Conservation (phyloP, 2,888 invertebrate species). For the Torymus aiolomorphi region DNA sequence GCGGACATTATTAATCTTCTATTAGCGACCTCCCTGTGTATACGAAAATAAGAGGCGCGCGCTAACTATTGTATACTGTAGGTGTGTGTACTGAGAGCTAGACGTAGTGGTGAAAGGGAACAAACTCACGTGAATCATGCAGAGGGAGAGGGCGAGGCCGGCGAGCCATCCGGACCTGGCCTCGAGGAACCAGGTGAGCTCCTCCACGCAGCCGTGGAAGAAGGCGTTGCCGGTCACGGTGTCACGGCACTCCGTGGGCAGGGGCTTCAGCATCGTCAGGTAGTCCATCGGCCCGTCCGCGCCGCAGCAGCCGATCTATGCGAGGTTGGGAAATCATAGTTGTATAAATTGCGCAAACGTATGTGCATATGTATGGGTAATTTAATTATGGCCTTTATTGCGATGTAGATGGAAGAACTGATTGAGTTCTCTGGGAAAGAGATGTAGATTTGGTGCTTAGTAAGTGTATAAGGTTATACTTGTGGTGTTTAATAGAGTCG, state of each 20-base stretch:
- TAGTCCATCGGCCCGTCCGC: slow-evolving; percentile 92
- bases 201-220: slow-evolving; percentile 91
- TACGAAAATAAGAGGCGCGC: too few relatives aligned
- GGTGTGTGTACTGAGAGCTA: not conserved
- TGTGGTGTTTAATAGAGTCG: too few relatives aligned
- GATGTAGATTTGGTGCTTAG: too few relatives aligned
- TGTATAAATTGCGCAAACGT: too few relatives aligned
- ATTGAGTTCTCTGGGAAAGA: too few relatives aligned
- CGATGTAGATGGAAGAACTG: too few relatives aligned
- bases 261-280: slow-evolving; percentile 84
- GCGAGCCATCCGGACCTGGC: slow-evolving; percentile 90
- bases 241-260: slow-evolving; percentile 90
- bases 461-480: too few relatives aligned
- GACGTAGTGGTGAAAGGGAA: not conserved
- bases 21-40: too few relatives aligned
- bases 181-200: slow-evolving; percentile 92
- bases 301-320: slow-evolving; percentile 92
- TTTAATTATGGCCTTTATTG: too few relatives aligned
- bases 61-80: not conserved
- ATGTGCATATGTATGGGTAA: too few relatives aligned
- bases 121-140: slow-evolving; percentile 85
- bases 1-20: too few relatives aligned
- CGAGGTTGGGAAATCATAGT: not conserved
- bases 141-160: slow-evolving; percentile 85
- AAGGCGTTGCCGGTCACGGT: slow-evolving; percentile 92